Evolutionary conservation across 2,888 invertebrate species (phyloP).

Genomic region (Agrochola litura): DNA sequence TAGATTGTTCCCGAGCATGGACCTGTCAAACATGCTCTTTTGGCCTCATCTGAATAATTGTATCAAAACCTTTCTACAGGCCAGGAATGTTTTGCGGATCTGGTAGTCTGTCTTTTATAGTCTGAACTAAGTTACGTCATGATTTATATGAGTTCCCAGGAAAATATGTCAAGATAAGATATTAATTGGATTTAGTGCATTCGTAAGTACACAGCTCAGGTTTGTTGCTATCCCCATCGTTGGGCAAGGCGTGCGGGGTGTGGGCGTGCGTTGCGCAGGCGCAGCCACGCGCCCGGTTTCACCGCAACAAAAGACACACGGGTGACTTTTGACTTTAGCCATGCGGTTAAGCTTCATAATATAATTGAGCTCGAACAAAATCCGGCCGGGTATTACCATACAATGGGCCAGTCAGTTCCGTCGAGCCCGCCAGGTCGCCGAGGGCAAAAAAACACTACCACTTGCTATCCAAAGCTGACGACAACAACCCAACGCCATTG

Average conservation of each 20-base stretch:
- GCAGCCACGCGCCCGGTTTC: constrained; percentile 71
- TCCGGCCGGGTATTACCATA: constrained; percentile 90
- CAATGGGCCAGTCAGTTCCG: constrained; percentile 89
- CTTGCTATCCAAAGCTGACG: constrained; percentile 71
- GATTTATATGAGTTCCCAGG: background rate
- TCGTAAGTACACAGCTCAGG: background rate
- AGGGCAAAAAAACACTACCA: constrained; percentile 89
- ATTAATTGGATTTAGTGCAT: background rate
- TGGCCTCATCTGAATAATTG: constrained; percentile 32
- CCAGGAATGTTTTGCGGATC: constrained; percentile 11
- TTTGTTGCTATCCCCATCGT: constrained; percentile 25
- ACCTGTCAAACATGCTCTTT: constrained; percentile 40
- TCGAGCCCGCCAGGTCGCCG: constrained; percentile 88
- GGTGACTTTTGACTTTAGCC: constrained; percentile 90
- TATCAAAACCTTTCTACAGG: constrained; percentile 32
- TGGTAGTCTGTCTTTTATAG: background rate
- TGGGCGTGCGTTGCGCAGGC: constrained; percentile 67
- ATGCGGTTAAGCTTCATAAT: constrained; percentile 89
- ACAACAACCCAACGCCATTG: constrained; percentile 66
- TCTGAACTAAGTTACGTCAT: background rate
- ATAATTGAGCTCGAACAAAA: constrained; percentile 90
- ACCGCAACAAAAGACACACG: constrained; percentile 82
- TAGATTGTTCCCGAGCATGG: constrained; percentile 35
- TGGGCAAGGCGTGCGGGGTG: constrained; percentile 50
- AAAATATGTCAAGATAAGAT: background rate